Base-by-base conservation (phyloP, 2,113 vertebrate genomes). In the Octodon degus region DNA sequence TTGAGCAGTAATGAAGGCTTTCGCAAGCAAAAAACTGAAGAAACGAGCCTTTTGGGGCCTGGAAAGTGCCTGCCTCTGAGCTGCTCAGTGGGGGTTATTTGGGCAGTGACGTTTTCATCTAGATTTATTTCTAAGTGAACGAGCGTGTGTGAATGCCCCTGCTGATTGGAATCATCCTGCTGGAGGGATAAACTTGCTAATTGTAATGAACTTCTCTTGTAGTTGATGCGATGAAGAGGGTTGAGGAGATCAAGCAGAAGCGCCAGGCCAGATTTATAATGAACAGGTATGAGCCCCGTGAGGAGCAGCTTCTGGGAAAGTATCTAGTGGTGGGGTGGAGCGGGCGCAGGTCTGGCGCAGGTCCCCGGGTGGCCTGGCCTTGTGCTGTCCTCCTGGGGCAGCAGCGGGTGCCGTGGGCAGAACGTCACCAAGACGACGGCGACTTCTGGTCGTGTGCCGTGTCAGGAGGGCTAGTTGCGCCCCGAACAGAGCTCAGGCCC, bases 221-320 rank as follows among this genome's bases (percentile, higher is more conserved):
- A 99, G 99, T 99, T 98, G 99, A 99, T 95, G 99, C 99, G 43
- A 99, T 99, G 99, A 99, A 99, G 98, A 99, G 98, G 98, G 99
- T 99, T 37, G 99, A 99, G 90, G 98, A 99, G 97, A 99, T 99
- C 96, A 99, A 99, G 98, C 99, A 96, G 84, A 99, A 99, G 95
- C 99, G 99, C 53, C 99, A 99, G 97, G 99, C 99, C n/a, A 99
- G 98, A 88, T 99, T 99, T 96, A 99, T 99, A 98, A 98, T 99
- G 98, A 99, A 99, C 99, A 99, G 99, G 99, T 99, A 95, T 98
- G 98, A 19, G 76, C 62, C 37, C 27, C 72, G 12, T 25, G 2
- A 32, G 11, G 85, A 91, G 32, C 91, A 65, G 80, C 5, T 63
- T 2, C 67, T 37, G 7, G 11, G 43, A n/a, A 77, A 63, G 60